phyloP scores from a whole-genome alignment of 1,140 invertebrate genomes.

The Chionoecetes opilio region DNA sequence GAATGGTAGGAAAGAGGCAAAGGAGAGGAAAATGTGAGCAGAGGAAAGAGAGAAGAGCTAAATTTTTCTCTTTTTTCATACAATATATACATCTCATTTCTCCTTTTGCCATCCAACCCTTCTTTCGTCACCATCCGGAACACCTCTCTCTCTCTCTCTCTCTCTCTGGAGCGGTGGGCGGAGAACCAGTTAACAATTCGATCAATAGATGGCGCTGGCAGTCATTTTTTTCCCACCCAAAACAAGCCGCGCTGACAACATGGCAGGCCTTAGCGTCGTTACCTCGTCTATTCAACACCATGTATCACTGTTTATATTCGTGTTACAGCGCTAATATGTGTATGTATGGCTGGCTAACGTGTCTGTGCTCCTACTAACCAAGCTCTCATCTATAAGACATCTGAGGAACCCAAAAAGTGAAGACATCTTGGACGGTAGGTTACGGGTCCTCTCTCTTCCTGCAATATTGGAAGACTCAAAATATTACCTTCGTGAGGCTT shows the following conservation, averaged over 20 bases:
- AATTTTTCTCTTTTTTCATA: too few species aligned
- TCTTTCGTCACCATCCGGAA: too few species aligned
- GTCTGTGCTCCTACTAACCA: background rate
- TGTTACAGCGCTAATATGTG: background rate
- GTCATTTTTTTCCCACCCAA: slow-evolving; percentile 71
- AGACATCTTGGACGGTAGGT: slow-evolving; percentile 1
- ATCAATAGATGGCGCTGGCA: slow-evolving; percentile 78
- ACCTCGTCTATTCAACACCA: background rate
- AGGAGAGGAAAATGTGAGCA: background rate
- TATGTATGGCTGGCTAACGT: background rate
- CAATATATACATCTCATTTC: too few species aligned
- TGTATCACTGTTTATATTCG: background rate
- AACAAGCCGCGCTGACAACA: slow-evolving; percentile 4
- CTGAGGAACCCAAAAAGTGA: background rate
- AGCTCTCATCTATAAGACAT: background rate
- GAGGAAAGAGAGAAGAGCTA: background rate
- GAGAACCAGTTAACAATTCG: slow-evolving; percentile 72
- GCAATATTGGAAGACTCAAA: background rate
- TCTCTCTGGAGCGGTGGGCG: slow-evolving; percentile 4
- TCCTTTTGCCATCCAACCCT: too few species aligned
- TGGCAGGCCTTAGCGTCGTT: background rate
- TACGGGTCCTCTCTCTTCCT: background rate
- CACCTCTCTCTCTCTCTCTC: background rate
- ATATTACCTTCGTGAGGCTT: background rate
- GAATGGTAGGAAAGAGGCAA: slow-evolving; percentile 3